Percentiles rank a stretch among this genome's conserved stretches.
phyloP scores from a whole-genome alignment of 2,797 vertebrate species.

The Microhierax caerulescens region DNA sequence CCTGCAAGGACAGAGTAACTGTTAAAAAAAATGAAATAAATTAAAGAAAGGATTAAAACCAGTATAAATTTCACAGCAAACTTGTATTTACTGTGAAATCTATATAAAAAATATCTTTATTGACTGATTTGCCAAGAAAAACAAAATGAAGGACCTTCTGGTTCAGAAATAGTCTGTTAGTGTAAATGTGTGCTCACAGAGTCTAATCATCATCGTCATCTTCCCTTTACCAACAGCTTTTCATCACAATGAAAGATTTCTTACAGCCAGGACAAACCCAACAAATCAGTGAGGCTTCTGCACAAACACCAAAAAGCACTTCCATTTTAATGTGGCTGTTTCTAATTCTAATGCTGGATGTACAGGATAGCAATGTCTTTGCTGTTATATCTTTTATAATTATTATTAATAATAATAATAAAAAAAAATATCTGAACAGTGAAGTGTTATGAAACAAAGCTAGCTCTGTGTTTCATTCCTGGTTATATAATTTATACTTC shows the following conservation, averaged over 20 bases:
- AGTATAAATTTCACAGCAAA: background rate
- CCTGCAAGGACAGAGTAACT: background rate
- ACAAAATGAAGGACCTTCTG: background rate
- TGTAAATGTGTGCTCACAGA: background rate
- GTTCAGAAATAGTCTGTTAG: background rate
- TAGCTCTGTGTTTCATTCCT: background rate
- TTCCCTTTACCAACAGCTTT: background rate
- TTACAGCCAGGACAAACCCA: background rate
- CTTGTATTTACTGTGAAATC: background rate
- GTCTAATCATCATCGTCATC: background rate
- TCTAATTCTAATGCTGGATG: background rate
- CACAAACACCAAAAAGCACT: background rate
- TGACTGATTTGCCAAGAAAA: conserved; percentile 18
- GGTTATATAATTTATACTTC: background rate
- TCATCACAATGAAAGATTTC: background rate
- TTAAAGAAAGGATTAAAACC: background rate
- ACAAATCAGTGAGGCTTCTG: conserved; percentile 8
- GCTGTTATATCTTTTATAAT: background rate
- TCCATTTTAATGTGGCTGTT: background rate
- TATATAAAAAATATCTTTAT: background rate
- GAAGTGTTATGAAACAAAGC: background rate
- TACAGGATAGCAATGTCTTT: background rate
- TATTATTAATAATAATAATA: background rate
- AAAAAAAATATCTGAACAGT: background rate
- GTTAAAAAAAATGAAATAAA: background rate